Conservation (phyloP, 2,888 invertebrate species). For the Amphipoea lucens region DNA sequence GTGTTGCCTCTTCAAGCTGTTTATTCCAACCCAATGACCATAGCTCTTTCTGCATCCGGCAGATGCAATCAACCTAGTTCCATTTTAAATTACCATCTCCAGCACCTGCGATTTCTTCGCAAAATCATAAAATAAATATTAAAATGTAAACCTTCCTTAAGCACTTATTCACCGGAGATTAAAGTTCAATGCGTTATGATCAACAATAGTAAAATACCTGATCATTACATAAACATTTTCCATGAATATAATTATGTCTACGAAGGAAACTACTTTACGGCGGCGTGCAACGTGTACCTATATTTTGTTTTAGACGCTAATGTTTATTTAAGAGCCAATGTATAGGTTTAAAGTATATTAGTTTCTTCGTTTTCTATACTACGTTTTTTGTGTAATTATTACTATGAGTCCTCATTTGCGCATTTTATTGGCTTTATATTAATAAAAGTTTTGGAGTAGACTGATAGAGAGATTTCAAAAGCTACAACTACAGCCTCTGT, state of each 20-base stretch:
- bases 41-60: neutral
- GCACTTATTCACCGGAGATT: slow-evolving; percentile 62
- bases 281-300: slow-evolving; percentile 33
- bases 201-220: slow-evolving; percentile 64
- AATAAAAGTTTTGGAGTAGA: neutral
- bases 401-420: neutral
- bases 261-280: slow-evolving; percentile 49
- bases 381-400: neutral
- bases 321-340: slow-evolving; percentile 53
- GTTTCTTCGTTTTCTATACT: neutral
- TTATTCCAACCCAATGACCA: neutral
- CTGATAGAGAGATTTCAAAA: neutral
- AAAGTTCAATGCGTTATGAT: slow-evolving; percentile 67
- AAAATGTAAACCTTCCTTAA: slow-evolving; percentile 51
- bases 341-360: neutral
- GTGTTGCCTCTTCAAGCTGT: neutral
- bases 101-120: slow-evolving; percentile 15
- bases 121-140: slow-evolving; percentile 19
- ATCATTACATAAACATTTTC: slow-evolving; percentile 65
- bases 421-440: neutral
- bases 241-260: slow-evolving; percentile 64
- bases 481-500: no score
- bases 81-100: slow-evolving; percentile 6
- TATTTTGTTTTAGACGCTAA: slow-evolving; percentile 61
- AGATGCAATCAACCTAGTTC: slow-evolving; percentile 18